Base-by-base conservation (phyloP, 2,888 invertebrate genomes). In the Netelia fuscicornis region DNA sequence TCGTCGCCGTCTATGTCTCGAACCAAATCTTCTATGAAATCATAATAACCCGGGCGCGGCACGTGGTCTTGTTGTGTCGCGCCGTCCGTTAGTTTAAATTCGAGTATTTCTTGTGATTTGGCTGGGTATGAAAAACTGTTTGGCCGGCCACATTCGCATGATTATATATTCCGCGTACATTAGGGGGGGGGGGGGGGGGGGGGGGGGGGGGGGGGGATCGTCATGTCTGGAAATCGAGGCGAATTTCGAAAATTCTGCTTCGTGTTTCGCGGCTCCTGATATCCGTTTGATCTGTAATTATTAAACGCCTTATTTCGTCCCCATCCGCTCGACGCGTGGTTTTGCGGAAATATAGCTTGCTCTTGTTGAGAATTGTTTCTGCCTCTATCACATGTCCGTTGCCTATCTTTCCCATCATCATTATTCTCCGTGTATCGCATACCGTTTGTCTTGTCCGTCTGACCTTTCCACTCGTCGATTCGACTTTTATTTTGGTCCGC, bases 71-170 rank as follows among this genome's bases (percentile, higher is more conserved):
- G 25, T n/a, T 25, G 37, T 62, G n/a, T 25, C 71, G 52, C 44
- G 56, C 67, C 75, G 8, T 11, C 13, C 23, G 44, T 30, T 44
- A 81, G 74, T 81, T 74, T 67, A 67, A 67, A 58, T 68, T 23
- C 9, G n/a, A 37, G n/a, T 54, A 30, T n/a, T 52, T 20, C 8
- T 80, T 65, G 0, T 23, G 58, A 54, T 44, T 17, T 9, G 1
- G 8, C 10, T 0, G 48, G 1, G 30, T n/a, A n/a, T 64, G n/a
- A 37, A 30, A 37, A 37, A 13, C 2, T 8, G n/a, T 2, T 25
- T 64, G 42, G 3, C 9, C 3, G 0, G 37, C 5, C 2, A 11
- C 25, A 37, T 11, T 23, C 11, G 44, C n/a, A 23, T 20, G 48
- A 62, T 25, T 67, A 11, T 17, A 10, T 23, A 11, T 48, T 10